Evolutionary conservation across 2,888 invertebrate genomes (phyloP), one percentile per base, ranked within the genome.

Genomic region (Leptopilina drosophilae): DNA sequence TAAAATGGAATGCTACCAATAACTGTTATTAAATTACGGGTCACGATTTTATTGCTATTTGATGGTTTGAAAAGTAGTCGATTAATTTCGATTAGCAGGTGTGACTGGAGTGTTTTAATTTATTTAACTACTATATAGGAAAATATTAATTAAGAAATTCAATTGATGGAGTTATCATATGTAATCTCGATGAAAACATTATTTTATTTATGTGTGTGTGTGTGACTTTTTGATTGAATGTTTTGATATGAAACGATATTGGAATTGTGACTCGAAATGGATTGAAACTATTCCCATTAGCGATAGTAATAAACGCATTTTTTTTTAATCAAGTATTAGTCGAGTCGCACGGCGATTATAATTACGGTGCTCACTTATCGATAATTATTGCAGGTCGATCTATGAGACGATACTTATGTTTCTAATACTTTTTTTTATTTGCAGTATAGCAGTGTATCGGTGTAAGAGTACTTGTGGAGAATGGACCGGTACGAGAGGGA

Each of bases 401-500:
- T 73, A 73, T 26, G 56, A 49, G 49, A 73, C 73, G 53, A 73
- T 73, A n/a, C 73, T 73, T 73, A 73, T 73, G 56, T 56, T 73
- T 73, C 73, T 73, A 73, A 73, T 56, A 73, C 33, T 73, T 73
- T 33, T 73, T 26, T 73, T 73, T 33, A 56, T 53, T 46, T 49
- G 33, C 7, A 56, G 12, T 20, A 5, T 20, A 20, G 14, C 4
- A 11, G 12, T 11, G 12, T 49, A 33, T 33, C 33, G 3, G 49
- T 49, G 12, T 5, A 3, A 46, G 67, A 73, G 53, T 33, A 33
- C 49, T 69, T 69, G 69, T 69, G 49, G 33, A 33, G 33, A 69
- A 53, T 26, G 26, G 73, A 33, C 33, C 33, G 56, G 81, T 80
- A 79, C 83, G 82, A 84, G 83, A 81, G 82, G 82, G 80, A 46